These are phyloP conservation scores for Nephrotoma appendiculata DNA, from an alignment of 2,888 invertebrate genomes.

Conservation along the genomic window DNA sequence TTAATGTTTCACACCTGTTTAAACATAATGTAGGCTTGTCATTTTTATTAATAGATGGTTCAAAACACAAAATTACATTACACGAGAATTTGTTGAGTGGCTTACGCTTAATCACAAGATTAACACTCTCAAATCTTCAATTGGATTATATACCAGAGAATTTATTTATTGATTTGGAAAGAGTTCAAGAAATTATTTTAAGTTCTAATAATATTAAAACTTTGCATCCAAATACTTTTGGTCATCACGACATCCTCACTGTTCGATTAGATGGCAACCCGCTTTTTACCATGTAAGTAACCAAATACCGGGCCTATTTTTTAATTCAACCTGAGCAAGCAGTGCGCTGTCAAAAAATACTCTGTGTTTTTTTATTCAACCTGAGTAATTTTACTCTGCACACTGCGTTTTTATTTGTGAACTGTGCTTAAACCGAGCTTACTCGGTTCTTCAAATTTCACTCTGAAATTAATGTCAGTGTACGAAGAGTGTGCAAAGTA, in stretches of 20 bases:
- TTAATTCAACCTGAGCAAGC: no score
- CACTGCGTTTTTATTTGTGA: no score
- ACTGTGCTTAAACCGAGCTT: no score
- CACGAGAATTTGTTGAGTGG: not conserved
- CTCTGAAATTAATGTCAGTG: no score
- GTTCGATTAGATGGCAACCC: no score
- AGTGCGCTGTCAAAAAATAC: no score
- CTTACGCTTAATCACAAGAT: not conserved
- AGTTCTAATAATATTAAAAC: not conserved
- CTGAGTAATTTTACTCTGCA: no score
- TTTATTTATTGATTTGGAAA: not conserved
- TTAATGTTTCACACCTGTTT: not conserved
- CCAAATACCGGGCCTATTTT: not conserved
- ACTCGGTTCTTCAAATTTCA: no score
- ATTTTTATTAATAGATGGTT: not conserved
- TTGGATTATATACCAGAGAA: not conserved
- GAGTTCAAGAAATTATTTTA: not conserved
- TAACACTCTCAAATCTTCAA: not conserved
- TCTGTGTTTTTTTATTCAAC: no score
- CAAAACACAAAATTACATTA: not conserved
- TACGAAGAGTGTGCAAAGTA: no score
- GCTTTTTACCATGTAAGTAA: not conserved
- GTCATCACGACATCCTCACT: not conserved
- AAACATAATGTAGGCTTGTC: not conserved
- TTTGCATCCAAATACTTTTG: not conserved